Base-by-base conservation (phyloP, 2,797 vertebrate species). In the Pteronotus mesoamericanus region DNA sequence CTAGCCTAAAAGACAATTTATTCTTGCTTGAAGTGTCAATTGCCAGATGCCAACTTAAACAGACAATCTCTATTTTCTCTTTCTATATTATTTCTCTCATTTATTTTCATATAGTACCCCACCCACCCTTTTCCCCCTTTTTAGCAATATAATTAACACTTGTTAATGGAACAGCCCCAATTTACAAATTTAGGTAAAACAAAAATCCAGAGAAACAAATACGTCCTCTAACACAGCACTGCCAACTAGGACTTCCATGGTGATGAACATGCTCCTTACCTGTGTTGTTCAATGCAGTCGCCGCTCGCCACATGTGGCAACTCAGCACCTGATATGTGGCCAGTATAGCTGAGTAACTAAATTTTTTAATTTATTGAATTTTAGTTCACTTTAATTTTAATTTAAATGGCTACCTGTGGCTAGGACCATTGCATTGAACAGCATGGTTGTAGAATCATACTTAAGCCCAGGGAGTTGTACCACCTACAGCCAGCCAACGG, bases 11-110 rank as follows among this genome's bases (percentile, higher is more conserved):
- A 59, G 78, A 86, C 42, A 21, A 42, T 86, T 93, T 88, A 75
- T 84, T 95, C 78, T 88, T 84, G 53, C 75, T 74, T 80, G 34
- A 90, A 44, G 82, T 89, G 78, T 93, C 87, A 93, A 21, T 87
- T 88, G 85, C 77, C 55, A 87, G 57, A 69, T 84, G 91, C 95
- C 88, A 75, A n/a, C 74, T 95, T 57, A 37, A 66, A 87, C 59
- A 86, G 34, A 85, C 53, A 87, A 79, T 79, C 44, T 96, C 69
- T 66, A 14, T 93, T 86, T 86, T 68, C 61, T 42, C 29, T 37
- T 91, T n/a, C 19, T 44, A 2, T 61, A 10, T 53, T 69, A 15
- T 94, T 86, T 29, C 53, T 77, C 55, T 87, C 39, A 48, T 39
- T 89, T 74, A 89, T 87, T 87, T 90, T 89, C 21, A 66, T 85